Conservation (phyloP, 2,888 invertebrate genomes). For the Baronia brevicornis region DNA sequence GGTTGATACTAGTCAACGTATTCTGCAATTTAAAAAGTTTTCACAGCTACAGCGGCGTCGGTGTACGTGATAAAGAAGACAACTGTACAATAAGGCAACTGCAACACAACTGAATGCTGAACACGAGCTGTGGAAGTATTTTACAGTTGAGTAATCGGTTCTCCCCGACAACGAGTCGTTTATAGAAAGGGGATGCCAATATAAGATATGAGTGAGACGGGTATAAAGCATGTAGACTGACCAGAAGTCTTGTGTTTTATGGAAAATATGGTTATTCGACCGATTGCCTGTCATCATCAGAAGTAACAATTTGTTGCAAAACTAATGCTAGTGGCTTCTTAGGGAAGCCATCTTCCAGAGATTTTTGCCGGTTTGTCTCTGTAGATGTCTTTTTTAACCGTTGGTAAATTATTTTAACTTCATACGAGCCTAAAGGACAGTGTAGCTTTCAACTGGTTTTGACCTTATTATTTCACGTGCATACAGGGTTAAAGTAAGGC, state of each 20-base stretch:
- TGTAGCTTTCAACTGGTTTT: too few species aligned
- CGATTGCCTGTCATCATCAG: too few species aligned
- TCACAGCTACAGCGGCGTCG: constrained; percentile 40
- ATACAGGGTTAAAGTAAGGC: too few species aligned
- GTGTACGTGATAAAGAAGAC: constrained; percentile 33
- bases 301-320: too few species aligned
- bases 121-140: constrained; percentile 52
- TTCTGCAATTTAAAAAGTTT: constrained; percentile 48
- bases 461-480: too few species aligned
- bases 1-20: constrained; percentile 13
- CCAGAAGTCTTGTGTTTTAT: constrained; percentile 3
- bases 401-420: too few species aligned
- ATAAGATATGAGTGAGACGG: constrained; percentile 43
- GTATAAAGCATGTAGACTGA: constrained; percentile 23
- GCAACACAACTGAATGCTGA: constrained; percentile 62
- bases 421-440: too few species aligned
- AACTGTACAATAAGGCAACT: constrained; percentile 46
- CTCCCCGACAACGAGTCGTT: constrained; percentile 41
- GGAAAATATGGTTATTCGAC: too few species aligned
- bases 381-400: too few species aligned
- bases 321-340: too few species aligned
- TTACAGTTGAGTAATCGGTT: constrained; percentile 58
- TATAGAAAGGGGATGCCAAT: constrained; percentile 36
- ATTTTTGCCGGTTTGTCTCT: too few species aligned
- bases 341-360: too few species aligned